Base-by-base conservation (phyloP, 2,888 invertebrate species). In the Microplitis manilae region DNA sequence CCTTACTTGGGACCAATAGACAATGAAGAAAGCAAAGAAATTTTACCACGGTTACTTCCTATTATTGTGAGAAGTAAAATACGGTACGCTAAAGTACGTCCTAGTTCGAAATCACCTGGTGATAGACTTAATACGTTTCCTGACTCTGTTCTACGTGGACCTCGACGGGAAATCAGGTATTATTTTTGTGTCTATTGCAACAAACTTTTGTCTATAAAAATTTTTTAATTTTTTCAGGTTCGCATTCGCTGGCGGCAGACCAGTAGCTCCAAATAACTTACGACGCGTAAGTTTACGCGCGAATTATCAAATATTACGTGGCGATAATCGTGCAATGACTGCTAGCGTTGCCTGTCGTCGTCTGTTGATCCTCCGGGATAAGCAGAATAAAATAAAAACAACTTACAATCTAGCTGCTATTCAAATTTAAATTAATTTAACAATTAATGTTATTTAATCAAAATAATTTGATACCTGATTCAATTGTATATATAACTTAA, bases 161-260 rank as follows among this genome's bases (percentile, higher is more conserved):
- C 89, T 4, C 83, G 89, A 60, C 86, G 86, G 20, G 90, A 90
- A 81, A 90, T 90, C 67, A 87, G 88, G 90, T 90, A 79, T 77
- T 8, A 79, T 15, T 74, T 30, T 30, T 30, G 4, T 30, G 30
- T 30, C 30, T 30, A 30, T 30, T 30, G 30, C 30, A 30, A 30
- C 4, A 30, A 30, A 30, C 30, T 30, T 30, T 30, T 30, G 30
- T 30, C 30, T 30, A 30, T 13, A 50, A 8, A 8, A 50, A 17
- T 17, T 17, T 17, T 17, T 17, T 17, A 17, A 17, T 73, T 69
- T 78, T 70, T 73, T 79, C 81, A 90, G 90, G 80, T 90, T 90
- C 76, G 88, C 89, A 6, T 90, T 90, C 73, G 88, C 88, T 71
- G 90, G 90, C 64, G 87, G 89, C 68, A 85, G 87, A 69, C 89